Evolutionary conservation across 2,888 invertebrate species (phyloP), one percentile per base, ranked within the genome.

Genomic region (Trilocha varians): DNA sequence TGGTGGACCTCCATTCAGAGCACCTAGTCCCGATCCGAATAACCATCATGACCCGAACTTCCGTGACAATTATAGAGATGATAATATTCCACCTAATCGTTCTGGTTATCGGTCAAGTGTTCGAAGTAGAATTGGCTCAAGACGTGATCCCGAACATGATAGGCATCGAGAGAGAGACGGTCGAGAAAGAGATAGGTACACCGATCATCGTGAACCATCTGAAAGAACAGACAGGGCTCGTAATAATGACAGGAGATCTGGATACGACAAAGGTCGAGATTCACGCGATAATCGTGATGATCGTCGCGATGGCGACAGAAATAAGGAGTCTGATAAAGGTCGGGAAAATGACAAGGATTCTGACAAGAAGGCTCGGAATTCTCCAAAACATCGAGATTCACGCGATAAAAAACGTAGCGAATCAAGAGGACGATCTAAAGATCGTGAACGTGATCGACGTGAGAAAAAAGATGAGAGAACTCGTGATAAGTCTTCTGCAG

Each of bases 361-460:
- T 3, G 84, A 84, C 38, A 82, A 73, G 52, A 84, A 80, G 62
- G 40, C 48, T 37, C 73, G 80, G 17, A 33, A 47, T 0, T 80
- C 83, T 32, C 82, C 83, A n/a, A 83, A 83, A 58, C 71, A 77
- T 45, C 69, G 76, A 45, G 86, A 87, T 18, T 48, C 48, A 8
- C 74, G 82, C 40, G 79, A 84, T 15, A 82, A 77, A 53, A 76
- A 73, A 54, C 75, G 80, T 36, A 83, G 84, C 59, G 84, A 87
- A 56, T 79, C 84, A 15, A 69, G 78, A 53, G 82, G 75, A 39
- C 70, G 78, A 32, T 85, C 78, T 47, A 77, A 87, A 52, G 87
- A 87, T 38, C 84, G 87, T 50, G 88, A 88, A 35, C 84, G 87
- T 47, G 89, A 88, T 52, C 84, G 78, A 49, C 80, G 87, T 32